phyloP scores from a whole-genome alignment of 2,888 invertebrate species.

The Lepidocyrtinus sp. region DNA sequence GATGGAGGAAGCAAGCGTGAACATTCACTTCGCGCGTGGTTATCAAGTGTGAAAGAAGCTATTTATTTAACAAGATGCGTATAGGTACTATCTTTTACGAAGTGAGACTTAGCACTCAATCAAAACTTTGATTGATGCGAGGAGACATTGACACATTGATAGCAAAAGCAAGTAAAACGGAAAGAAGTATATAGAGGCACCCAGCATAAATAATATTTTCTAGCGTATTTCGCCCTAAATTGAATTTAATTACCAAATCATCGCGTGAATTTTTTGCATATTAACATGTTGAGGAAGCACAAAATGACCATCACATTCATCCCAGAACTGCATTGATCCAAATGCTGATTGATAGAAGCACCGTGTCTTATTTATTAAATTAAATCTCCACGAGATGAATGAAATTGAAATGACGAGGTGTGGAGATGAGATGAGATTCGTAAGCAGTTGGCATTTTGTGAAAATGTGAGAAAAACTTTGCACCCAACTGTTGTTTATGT shows the following conservation, averaged over 20 bases:
- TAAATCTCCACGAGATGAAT: too few species aligned
- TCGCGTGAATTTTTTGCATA: too few species aligned
- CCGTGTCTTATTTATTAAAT: too few species aligned
- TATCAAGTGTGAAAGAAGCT: constrained; percentile 37
- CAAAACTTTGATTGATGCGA: not conserved
- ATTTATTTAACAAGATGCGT: not conserved
- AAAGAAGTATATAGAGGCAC: not conserved
- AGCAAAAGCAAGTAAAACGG: constrained; percentile 9
- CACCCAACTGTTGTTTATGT: not conserved
- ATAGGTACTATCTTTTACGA: not conserved
- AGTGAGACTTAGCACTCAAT: not conserved
- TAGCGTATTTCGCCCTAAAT: too few species aligned
- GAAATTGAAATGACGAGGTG: too few species aligned
- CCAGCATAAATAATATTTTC: not conserved
- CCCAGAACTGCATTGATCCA: too few species aligned
- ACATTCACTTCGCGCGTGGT: constrained; percentile 26
- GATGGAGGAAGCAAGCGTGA: not conserved
- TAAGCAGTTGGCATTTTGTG: not conserved
- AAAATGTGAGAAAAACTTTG: not conserved
- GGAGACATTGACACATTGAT: constrained; percentile 4
- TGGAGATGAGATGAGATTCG: too few species aligned
- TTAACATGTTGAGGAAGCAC: too few species aligned
- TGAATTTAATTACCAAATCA: not conserved
- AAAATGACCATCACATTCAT: too few species aligned
- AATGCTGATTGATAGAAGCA: too few species aligned